These are phyloP conservation scores for Coracopsis vasa DNA, from an alignment of 2,113 vertebrate genomes.

Conservation along the genomic window DNA sequence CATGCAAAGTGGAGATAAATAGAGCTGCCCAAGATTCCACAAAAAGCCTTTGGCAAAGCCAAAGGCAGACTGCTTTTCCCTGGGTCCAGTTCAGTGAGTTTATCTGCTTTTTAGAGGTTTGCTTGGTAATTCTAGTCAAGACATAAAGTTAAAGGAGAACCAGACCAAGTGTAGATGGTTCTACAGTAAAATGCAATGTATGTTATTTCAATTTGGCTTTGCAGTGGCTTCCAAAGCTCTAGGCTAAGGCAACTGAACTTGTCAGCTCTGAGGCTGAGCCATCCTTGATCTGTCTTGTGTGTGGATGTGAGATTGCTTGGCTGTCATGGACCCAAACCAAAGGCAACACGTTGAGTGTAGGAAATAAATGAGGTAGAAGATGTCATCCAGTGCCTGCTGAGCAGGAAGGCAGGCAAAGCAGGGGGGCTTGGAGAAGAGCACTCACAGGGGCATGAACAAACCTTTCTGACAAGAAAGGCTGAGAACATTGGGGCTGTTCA, in stretches of 20 bases:
- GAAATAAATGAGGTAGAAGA: background rate
- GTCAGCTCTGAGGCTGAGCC: background rate
- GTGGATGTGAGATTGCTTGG: background rate
- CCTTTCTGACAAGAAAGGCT: background rate
- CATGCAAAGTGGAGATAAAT: background rate
- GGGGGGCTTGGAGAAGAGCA: background rate
- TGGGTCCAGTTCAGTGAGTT: background rate
- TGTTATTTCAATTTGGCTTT: background rate
- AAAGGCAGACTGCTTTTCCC: background rate
- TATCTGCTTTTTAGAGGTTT: background rate
- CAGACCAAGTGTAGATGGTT: background rate
- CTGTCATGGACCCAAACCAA: background rate
- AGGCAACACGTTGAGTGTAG: background rate
- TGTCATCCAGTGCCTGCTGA: background rate
- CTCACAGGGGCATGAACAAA: background rate
- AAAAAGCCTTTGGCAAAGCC: background rate
- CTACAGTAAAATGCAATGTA: rapidly evolving
- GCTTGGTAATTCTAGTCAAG: background rate
- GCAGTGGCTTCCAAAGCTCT: background rate
- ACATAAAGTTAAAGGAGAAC: background rate
- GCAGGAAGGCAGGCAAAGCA: background rate
- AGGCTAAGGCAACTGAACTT: background rate
- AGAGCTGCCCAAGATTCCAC: background rate
- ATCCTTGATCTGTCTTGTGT: background rate
- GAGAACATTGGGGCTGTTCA: too few relatives aligned